Conservation (phyloP, 92 coral and sea anemone genomes). For the Parazoanthus atlanticus region DNA sequence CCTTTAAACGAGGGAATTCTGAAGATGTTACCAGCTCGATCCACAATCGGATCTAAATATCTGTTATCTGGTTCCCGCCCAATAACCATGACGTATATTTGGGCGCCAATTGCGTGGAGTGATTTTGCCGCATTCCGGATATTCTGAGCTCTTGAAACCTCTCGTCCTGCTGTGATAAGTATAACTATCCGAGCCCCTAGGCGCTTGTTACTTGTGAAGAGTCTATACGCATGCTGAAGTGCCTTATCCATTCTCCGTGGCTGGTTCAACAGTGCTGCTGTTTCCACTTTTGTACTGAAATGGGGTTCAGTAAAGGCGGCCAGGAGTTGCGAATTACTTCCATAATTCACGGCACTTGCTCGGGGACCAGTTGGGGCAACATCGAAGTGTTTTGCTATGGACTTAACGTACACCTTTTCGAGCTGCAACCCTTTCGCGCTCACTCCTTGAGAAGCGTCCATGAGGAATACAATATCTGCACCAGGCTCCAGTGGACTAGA, state of each 20-base stretch:
- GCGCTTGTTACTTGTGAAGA: slow-evolving; percentile 56
- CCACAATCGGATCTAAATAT: slow-evolving; percentile 62
- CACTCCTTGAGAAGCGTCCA: slow-evolving; percentile 85
- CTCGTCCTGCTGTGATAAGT: slow-evolving; percentile 80
- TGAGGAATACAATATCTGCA: slow-evolving; percentile 80
- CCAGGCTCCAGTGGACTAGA: slow-evolving; percentile 54
- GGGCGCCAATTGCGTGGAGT: slow-evolving; percentile 67
- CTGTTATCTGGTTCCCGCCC: slow-evolving; percentile 66
- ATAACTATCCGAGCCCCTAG: slow-evolving; percentile 71
- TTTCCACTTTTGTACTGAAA: slow-evolving; percentile 19
- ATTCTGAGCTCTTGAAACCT: slow-evolving; percentile 46
- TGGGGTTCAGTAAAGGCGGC: slow-evolving; percentile 27
- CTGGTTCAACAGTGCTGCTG: slow-evolving; percentile 17
- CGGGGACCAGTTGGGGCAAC: slow-evolving; percentile 59
- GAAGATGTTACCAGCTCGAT: slow-evolving; percentile 64
- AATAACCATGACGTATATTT: slow-evolving; percentile 73
- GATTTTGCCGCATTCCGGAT: slow-evolving; percentile 61
- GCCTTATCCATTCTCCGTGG: slow-evolving; percentile 68
- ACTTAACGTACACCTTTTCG: slow-evolving; percentile 73
- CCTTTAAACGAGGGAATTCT: slow-evolving; percentile 49
- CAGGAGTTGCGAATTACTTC: slow-evolving; percentile 26
- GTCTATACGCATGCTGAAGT: slow-evolving; percentile 51
- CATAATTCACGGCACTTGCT: slow-evolving; percentile 68
- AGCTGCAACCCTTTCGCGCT: slow-evolving; percentile 58
- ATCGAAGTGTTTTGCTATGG: slow-evolving; percentile 67